These are phyloP conservation scores for Bufo gargarizans DNA, from an alignment of 2,113 vertebrate species.

Conservation along the genomic window DNA sequence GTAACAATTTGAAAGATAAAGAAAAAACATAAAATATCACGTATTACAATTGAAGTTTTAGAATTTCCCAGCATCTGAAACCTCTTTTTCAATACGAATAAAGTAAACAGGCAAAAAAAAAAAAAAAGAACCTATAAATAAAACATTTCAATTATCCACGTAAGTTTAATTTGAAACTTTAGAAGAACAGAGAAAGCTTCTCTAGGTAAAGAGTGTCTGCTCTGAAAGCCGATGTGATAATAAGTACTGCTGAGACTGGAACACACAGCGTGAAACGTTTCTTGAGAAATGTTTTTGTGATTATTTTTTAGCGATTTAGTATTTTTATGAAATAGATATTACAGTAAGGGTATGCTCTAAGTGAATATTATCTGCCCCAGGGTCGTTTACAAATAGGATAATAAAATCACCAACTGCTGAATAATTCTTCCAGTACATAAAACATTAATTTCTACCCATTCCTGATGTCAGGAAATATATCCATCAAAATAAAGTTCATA, in stretches of 20 bases:
- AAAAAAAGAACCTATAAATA: not conserved
- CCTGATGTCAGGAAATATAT: not conserved
- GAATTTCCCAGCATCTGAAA: not conserved
- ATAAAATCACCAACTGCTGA: not conserved
- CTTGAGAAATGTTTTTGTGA: constrained; percentile 51
- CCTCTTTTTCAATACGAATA: not conserved
- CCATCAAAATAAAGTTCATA: not conserved
- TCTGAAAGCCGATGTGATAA: constrained; percentile 53
- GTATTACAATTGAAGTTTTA: not conserved
- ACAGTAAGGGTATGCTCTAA: not conserved
- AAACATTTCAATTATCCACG: constrained; percentile 15
- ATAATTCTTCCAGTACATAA: not conserved
- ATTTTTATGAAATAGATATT: constrained; percentile 16
- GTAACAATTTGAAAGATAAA: no score
- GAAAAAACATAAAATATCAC: no score
- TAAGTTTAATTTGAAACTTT: constrained; percentile 42
- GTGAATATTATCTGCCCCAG: not conserved
- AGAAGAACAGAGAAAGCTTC: constrained; percentile 23
- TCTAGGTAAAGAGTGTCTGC: constrained; percentile 45
- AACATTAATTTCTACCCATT: not conserved
- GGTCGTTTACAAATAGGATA: constrained; percentile 13
- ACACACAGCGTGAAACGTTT: constrained; percentile 50
- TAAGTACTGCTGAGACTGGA: constrained; percentile 40
- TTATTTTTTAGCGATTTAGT: constrained; percentile 33
- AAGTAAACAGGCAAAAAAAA: not conserved